Conservation (phyloP, 2,888 invertebrate genomes). For the Xanthorhoe spadicearia region DNA sequence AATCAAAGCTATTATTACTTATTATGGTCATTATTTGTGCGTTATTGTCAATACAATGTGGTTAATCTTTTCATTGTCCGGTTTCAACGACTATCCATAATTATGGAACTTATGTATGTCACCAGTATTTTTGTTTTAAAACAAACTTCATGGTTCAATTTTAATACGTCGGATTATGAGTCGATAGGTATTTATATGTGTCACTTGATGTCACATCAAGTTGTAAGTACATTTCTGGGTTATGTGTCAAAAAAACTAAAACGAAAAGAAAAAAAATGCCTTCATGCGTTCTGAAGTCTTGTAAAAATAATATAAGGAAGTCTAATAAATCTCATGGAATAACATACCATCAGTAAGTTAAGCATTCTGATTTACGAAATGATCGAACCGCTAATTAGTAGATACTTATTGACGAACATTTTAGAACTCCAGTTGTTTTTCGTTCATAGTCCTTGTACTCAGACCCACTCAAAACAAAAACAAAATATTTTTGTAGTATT, state of each 20-base stretch:
- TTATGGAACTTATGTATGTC: no score
- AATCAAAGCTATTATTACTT: conserved; percentile 1
- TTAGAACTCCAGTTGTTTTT: neutral
- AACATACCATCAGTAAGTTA: conserved; percentile 42
- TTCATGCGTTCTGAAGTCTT: conserved; percentile 42
- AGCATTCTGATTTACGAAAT: neutral
- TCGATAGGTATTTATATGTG: conserved; percentile 16
- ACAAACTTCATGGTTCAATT: conserved; percentile 29
- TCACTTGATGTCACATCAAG: conserved; percentile 15
- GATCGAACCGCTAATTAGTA: neutral
- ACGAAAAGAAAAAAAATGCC: conserved; percentile 33
- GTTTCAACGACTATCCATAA: neutral
- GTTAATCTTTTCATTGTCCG: neutral
- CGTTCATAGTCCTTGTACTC: neutral
- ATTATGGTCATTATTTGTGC: neutral
- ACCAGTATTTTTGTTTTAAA: neutral
- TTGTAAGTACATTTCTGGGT: neutral
- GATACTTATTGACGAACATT: neutral
- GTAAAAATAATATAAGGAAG: conserved; percentile 43
- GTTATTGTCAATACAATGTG: neutral
- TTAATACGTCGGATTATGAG: conserved; percentile 17
- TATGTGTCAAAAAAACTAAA: conserved; percentile 22
- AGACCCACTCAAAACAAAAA: no score
- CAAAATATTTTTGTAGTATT: no score
- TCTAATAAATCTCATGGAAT: conserved; percentile 38